Evolutionary conservation across 1,140 invertebrate genomes (phyloP).

Genomic region (Drosophila aff.): DNA sequence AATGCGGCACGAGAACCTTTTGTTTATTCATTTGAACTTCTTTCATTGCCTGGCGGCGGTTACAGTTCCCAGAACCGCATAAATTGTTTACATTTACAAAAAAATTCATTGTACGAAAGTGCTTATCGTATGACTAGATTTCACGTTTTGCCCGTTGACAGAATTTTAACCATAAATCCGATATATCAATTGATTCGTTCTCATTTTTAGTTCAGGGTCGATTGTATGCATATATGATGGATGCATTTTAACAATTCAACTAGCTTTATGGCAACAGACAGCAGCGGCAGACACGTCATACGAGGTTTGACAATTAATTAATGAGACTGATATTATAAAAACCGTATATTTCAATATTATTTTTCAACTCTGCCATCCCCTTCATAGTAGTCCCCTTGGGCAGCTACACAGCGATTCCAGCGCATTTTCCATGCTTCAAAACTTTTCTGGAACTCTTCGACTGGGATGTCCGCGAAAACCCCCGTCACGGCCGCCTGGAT

Average conservation of each 20-base stretch:
- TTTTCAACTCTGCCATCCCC: no score
- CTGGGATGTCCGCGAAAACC: no score
- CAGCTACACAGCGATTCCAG: no score
- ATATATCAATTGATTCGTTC: slow-evolving; percentile 18
- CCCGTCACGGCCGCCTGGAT: no score
- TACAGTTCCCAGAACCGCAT: slow-evolving; percentile 13
- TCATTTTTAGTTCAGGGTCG: slow-evolving; percentile 39
- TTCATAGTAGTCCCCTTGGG: no score
- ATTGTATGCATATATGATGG: slow-evolving; percentile 16
- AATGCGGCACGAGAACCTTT: slow-evolving; percentile 5
- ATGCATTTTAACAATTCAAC: slow-evolving; percentile 25
- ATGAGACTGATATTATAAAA: no score
- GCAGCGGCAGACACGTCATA: not conserved
- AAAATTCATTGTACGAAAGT: not conserved
- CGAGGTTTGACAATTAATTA: no score
- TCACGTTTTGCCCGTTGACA: not conserved
- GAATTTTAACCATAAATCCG: slow-evolving; percentile 28
- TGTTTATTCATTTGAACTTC: slow-evolving; percentile 29
- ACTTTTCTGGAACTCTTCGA: no score
- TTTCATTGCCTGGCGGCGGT: not conserved
- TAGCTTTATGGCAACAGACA: slow-evolving; percentile 10
- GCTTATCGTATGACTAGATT: not conserved
- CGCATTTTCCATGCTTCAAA: no score
- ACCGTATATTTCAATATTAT: no score
- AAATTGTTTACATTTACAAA: slow-evolving; percentile 5